These are phyloP conservation scores for Falco columbarius DNA, from an alignment of 2,797 vertebrate genomes.

Conservation along the genomic window DNA sequence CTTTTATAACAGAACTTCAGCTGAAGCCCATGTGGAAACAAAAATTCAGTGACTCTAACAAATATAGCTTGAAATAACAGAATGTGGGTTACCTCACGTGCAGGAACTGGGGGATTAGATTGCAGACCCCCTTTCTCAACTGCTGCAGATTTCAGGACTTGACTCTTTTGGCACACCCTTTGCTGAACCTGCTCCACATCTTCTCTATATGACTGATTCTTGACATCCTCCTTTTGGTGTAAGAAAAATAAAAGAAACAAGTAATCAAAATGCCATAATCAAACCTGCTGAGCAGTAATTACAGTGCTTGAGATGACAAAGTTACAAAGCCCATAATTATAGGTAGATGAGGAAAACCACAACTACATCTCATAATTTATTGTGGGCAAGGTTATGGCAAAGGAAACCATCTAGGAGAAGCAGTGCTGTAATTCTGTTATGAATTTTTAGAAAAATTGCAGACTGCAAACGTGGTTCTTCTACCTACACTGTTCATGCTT, in stretches of 20 bases:
- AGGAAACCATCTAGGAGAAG: neutral
- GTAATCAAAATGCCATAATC: conserved; percentile 21
- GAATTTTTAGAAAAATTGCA: neutral
- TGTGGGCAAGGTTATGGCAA: neutral
- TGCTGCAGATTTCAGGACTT: neutral
- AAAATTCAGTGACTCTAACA: neutral
- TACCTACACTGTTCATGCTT: neutral
- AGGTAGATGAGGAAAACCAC: conserved; percentile 19
- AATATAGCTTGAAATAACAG: neutral
- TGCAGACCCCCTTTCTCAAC: neutral
- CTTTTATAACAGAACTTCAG: neutral
- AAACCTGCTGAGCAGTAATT: neutral
- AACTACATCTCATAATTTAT: neutral
- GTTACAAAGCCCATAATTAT: conserved; percentile 15
- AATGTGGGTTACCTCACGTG: neutral
- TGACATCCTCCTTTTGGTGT: neutral
- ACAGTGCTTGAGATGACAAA: conserved; percentile 6
- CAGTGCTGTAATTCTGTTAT: neutral
- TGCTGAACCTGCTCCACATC: neutral
- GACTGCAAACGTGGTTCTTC: neutral
- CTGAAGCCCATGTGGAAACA: neutral
- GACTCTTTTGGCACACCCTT: neutral
- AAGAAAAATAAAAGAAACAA: conserved; percentile 41
- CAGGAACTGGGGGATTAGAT: neutral
- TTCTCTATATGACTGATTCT: neutral